These are phyloP conservation scores for Microcebus lehilahytsara DNA, from an alignment of 2,113 vertebrate genomes.

Conservation along the genomic window DNA sequence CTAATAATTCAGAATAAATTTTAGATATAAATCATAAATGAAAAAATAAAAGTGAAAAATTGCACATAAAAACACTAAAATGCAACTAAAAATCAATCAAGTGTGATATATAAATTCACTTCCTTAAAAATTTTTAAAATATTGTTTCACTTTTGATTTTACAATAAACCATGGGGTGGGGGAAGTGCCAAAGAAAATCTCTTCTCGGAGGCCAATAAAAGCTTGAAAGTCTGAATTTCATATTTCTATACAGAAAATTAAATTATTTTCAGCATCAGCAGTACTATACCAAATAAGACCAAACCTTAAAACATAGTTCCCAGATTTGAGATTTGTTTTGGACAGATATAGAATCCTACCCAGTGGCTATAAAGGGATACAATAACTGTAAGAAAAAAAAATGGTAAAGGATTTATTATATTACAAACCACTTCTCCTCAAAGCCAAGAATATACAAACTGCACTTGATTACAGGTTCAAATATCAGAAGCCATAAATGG, in stretches of 20 bases:
- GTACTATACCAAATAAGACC: background rate
- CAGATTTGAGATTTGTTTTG: conserved; percentile 6
- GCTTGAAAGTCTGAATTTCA: conserved; percentile 8
- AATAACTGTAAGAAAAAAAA: conserved; percentile 49
- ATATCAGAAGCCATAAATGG: background rate
- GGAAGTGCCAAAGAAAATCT: background rate
- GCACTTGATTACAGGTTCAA: background rate
- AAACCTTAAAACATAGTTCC: conserved; percentile 26
- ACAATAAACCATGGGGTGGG: background rate
- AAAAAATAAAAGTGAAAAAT: conserved; percentile 2
- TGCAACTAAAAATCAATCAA: background rate
- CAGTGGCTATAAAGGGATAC: background rate
- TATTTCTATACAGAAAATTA: conserved; percentile 27
- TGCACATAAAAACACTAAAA: background rate
- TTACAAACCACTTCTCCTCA: background rate
- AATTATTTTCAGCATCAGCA: conserved; percentile 50
- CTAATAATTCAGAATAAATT: background rate
- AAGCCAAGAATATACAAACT: background rate
- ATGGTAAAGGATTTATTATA: background rate
- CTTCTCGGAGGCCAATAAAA: background rate
- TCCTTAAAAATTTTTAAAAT: background rate
- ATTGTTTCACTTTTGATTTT: conserved; percentile 19
- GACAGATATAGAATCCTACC: background rate
- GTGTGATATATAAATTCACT: background rate
- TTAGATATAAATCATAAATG: background rate